A percentile compares a stretch with the other conserved stretches of the same genome.
phyloP scores from a whole-genome alignment of 2,888 invertebrate genomes.

The Punctoribates punctum region DNA sequence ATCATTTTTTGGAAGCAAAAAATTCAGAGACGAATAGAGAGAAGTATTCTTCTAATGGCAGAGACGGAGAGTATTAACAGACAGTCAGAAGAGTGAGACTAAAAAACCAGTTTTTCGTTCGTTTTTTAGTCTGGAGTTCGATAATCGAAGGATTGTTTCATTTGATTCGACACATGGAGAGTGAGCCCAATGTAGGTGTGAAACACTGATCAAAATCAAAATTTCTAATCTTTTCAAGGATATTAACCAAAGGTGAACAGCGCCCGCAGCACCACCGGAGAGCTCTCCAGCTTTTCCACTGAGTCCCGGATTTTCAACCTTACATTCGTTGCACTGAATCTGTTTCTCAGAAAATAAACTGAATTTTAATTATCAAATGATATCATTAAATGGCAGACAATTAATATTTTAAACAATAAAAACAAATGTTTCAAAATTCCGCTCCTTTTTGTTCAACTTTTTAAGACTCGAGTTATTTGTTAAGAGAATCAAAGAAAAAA shows the following conservation, averaged over 20 bases:
- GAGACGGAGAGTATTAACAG: neutral
- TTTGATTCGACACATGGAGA: constrained; percentile 26
- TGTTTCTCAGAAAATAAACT: no score
- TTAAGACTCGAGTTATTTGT: no score
- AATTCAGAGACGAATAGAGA: neutral
- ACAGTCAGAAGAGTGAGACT: neutral
- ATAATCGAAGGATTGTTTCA: constrained; percentile 26
- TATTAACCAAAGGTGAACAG: constrained; percentile 15
- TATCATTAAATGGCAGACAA: no score
- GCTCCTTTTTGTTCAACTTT: no score
- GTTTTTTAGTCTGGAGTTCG: neutral
- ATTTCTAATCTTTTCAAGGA: constrained; percentile 13
- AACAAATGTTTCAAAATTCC: no score
- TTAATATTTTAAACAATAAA: no score
- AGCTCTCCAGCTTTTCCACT: neutral
- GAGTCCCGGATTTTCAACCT: no score
- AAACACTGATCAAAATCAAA: constrained; percentile 1
- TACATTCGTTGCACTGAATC: no score
- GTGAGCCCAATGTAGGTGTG: constrained; percentile 24
- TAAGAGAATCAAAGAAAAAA: no score
- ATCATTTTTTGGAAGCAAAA: neutral
- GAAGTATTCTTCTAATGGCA: neutral
- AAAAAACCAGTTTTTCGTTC: constrained; percentile 17
- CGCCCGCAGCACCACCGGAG: neutral
- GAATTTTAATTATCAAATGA: no score